Conservation (phyloP, 2,113 vertebrate genomes). For the Clarias macrocephalus region DNA sequence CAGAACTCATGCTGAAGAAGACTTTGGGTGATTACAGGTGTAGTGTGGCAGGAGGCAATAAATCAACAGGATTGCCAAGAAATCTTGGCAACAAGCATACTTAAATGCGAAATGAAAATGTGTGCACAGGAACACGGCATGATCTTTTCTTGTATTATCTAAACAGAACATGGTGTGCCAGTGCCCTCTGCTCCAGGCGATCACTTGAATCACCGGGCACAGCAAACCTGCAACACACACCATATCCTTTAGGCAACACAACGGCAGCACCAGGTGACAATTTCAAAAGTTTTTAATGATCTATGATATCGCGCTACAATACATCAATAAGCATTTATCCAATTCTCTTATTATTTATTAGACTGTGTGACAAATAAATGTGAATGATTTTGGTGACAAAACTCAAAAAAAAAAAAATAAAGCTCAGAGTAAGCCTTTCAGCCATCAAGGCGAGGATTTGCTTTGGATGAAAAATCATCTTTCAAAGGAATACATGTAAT, state of each 20-base stretch:
- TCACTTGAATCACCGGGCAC: too few species aligned
- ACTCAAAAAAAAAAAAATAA: too few species aligned
- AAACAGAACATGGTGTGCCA: not conserved
- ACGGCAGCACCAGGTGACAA: conserved; percentile 1
- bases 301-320: not conserved
- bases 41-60: too few species aligned
- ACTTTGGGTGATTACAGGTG: not conserved
- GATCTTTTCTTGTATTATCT: not conserved
- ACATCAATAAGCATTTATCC: not conserved
- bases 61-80: not conserved
- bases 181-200: not conserved
- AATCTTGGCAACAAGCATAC: not conserved
- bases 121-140: not conserved
- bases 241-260: not conserved
- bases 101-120: not conserved
- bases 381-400: not conserved
- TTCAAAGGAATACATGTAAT: not conserved
- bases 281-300: not conserved
- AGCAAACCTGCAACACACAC: not conserved
- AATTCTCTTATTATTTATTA: not conserved
- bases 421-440: not conserved
- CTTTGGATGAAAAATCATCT: not conserved
- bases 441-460: not conserved
- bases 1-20: not conserved
- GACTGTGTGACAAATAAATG: not conserved